phyloP scores from a whole-genome alignment of 2,888 invertebrate genomes.

The Aspidiotus destructor region DNA sequence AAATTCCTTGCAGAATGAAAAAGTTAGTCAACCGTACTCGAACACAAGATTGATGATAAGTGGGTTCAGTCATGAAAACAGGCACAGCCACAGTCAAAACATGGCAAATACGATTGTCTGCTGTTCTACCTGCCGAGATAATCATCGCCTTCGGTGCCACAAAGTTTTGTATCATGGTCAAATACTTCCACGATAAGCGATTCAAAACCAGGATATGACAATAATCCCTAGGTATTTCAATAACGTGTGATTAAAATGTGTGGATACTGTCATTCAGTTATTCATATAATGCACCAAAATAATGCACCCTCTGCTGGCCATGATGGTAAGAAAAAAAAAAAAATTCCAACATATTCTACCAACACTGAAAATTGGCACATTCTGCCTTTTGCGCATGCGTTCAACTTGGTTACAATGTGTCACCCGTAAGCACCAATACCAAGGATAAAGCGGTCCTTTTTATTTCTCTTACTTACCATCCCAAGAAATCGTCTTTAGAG shows the following conservation, averaged over 20 bases:
- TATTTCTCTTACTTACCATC: conserved; percentile 52
- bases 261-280: neutral
- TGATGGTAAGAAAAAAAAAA: neutral
- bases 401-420: no score
- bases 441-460: no score
- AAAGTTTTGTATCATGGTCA: conserved; percentile 13
- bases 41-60: no score
- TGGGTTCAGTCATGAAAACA: no score
- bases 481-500: conserved; percentile 74
- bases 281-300: neutral
- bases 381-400: no score
- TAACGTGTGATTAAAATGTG: neutral
- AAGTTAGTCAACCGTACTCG: no score
- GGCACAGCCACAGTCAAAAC: no score
- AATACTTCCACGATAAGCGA: conserved; percentile 23
- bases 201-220: conserved; percentile 19
- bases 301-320: neutral
- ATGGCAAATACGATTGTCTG: no score
- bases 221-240: neutral
- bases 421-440: no score
- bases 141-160: conserved; percentile 16
- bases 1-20: no score
- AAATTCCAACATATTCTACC: no score
- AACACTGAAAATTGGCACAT: no score
- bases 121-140: conserved; percentile 26